phyloP scores from a whole-genome alignment of 2,797 vertebrate species.

The Leptodactylus fallax region DNA sequence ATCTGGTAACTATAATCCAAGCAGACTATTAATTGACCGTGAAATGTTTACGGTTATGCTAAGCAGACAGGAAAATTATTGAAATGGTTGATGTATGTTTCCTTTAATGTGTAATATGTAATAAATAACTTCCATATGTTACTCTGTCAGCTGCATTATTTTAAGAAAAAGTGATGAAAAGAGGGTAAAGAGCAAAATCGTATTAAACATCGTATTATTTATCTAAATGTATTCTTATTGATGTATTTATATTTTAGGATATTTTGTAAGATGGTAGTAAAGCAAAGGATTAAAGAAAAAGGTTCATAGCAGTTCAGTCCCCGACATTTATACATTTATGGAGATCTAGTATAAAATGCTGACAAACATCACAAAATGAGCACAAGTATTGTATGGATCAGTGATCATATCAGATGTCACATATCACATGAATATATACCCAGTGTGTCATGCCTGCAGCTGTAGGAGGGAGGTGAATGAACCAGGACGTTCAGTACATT shows the following conservation, averaged over 20 bases:
- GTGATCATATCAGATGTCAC: neutral
- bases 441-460: slow-evolving; percentile 17
- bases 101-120: neutral
- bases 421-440: neutral
- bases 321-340: neutral
- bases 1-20: neutral
- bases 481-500: neutral
- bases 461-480: neutral
- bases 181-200: neutral
- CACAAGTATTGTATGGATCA: neutral
- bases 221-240: neutral
- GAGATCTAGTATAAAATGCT: neutral
- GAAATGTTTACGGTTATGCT: neutral
- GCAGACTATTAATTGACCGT: neutral
- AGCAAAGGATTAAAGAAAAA: no score
- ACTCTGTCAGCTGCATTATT: neutral
- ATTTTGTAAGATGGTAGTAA: no score
- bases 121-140: neutral
- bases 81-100: neutral
- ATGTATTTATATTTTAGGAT: no score
- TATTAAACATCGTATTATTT: no score
- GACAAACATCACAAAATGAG: neutral
- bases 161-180: neutral
- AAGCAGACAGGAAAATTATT: neutral
- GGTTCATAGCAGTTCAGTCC: no score